Conservation (phyloP, 2,113 vertebrate species). For the Aplodontia rufa region DNA sequence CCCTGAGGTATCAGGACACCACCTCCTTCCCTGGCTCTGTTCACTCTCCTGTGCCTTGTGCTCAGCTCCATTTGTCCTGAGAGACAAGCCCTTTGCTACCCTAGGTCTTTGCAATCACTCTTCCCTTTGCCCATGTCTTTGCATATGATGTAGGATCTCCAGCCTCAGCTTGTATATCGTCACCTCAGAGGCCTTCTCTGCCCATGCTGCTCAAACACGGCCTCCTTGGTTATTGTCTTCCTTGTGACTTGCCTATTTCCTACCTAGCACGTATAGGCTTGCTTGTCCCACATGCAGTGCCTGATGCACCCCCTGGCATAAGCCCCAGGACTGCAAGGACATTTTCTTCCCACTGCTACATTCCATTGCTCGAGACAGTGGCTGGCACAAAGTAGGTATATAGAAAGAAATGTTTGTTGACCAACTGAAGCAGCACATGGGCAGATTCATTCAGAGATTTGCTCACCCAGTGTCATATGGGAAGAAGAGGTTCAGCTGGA, state of each 20-base stretch:
- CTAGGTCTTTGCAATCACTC: fast-evolving
- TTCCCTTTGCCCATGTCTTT: not conserved
- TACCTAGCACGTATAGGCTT: fast-evolving
- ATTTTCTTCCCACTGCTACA: not conserved
- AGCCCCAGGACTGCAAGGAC: not conserved
- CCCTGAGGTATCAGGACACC: not conserved
- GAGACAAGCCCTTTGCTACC: not conserved
- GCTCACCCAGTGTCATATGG: fast-evolving
- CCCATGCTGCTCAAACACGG: not conserved
- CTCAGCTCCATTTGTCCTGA: not conserved
- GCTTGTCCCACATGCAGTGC: not conserved
- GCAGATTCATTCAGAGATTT: not conserved
- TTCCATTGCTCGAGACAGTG: not conserved
- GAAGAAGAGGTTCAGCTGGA: too few relatives aligned
- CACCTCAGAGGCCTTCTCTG: not conserved
- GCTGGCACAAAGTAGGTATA: not conserved
- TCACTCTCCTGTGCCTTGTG: not conserved
- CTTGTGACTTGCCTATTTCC: not conserved
- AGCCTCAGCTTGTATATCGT: not conserved
- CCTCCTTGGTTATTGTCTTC: not conserved
- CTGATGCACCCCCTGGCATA: not conserved
- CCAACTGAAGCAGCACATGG: fast-evolving
- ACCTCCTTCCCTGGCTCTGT: too few relatives aligned
- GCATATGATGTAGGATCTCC: not conserved
- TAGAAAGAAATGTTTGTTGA: not conserved